Conservation (phyloP, 2,797 vertebrate genomes). For the Tenualosa ilisha region DNA sequence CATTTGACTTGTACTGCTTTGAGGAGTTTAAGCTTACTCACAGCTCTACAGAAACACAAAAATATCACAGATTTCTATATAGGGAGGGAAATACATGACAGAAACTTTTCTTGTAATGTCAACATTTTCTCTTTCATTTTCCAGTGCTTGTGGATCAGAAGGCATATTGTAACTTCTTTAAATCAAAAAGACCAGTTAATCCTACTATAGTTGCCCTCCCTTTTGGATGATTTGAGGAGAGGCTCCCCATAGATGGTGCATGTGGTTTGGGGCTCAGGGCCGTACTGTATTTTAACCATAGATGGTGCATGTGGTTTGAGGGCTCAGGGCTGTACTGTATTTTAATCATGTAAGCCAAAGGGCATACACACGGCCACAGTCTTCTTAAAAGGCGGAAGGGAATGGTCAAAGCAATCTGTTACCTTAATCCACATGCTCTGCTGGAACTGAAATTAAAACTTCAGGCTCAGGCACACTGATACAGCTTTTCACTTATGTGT, state of each 20-base stretch:
- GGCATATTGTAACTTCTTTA: not conserved
- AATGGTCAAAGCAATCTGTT: not conserved
- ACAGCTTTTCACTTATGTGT: not conserved
- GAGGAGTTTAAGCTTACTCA: not conserved
- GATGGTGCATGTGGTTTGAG: not conserved
- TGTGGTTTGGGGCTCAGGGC: not conserved
- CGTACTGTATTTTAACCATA: not conserved
- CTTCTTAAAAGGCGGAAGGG: not conserved
- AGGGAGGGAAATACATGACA: not conserved
- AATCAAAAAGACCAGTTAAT: not conserved
- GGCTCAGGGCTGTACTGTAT: not conserved
- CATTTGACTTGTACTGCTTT: constrained; percentile 26
- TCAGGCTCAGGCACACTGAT: not conserved
- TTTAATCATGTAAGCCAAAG: not conserved
- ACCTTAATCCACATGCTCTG: not conserved
- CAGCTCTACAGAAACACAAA: not conserved
- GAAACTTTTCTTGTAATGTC: not conserved
- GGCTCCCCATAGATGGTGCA: not conserved
- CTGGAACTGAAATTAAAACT: not conserved
- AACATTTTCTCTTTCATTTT: not conserved
- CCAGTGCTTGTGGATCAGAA: not conserved
- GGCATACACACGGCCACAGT: not conserved
- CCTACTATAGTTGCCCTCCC: not conserved
- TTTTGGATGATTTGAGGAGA: not conserved
- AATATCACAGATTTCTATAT: not conserved